Percentiles rank a stretch among this genome's conserved stretches.
Evolutionary conservation across 2,113 vertebrate genomes (phyloP).

Genomic region (Pongo abelii): DNA sequence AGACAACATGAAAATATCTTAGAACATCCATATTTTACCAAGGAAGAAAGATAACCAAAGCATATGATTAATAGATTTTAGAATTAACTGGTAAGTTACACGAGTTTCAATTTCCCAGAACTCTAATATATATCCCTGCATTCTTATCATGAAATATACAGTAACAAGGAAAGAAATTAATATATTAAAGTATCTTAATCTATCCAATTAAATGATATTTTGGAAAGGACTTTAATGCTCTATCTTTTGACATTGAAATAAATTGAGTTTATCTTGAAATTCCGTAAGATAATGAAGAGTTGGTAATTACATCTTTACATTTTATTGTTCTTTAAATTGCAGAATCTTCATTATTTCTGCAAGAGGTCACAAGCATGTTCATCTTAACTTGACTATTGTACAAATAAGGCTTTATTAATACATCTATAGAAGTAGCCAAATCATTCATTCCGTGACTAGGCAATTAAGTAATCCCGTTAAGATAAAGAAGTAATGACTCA

Average conservation of each 20-base stretch:
- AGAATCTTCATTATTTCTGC: not conserved
- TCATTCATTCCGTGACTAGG: not conserved
- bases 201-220: not conserved
- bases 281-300: not conserved
- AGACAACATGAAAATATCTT: not conserved
- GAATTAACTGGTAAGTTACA: not conserved
- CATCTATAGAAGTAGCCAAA: not conserved
- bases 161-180: not conserved
- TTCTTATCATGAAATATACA: not conserved
- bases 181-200: not conserved
- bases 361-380: not conserved
- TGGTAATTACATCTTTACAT: not conserved
- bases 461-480: not conserved
- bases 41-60: not conserved
- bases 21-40: not conserved
- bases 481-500: slow-evolving; percentile 30
- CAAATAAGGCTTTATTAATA: slow-evolving; percentile 25
- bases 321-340: not conserved
- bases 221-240: not conserved
- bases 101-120: not conserved
- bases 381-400: not conserved
- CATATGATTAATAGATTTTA: not conserved
- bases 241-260: not conserved
- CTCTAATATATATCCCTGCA: not conserved
- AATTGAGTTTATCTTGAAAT: not conserved